phyloP scores from a whole-genome alignment of 2,113 vertebrate genomes.

The Phalacrocorax carbo region DNA sequence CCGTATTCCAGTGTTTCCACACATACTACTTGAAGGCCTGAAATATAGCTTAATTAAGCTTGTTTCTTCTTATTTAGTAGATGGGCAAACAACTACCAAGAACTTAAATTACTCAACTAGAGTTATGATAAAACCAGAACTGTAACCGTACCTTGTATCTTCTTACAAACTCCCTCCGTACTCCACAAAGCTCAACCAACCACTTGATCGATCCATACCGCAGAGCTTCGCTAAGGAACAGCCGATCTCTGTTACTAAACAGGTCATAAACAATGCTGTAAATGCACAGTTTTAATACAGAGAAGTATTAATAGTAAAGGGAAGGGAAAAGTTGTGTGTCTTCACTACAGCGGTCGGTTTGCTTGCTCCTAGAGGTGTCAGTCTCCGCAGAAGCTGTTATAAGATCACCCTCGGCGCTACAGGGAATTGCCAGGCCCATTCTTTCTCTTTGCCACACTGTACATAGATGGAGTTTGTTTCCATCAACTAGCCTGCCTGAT shows the following conservation, averaged over 20 bases:
- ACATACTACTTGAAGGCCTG: neutral
- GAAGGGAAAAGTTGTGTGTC: neutral
- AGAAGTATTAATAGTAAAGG: neutral
- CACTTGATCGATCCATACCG: neutral
- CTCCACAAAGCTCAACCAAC: neutral
- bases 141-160: neutral
- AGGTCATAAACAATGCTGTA: neutral
- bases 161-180: neutral
- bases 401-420: neutral
- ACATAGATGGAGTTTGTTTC: neutral
- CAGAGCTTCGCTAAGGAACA: neutral
- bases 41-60: neutral
- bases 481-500: neutral
- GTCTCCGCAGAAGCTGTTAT: neutral
- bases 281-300: neutral
- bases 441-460: neutral
- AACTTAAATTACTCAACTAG: neutral
- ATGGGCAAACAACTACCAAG: neutral
- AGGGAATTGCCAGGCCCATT: neutral
- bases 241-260: rapidly evolving
- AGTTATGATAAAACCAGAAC: neutral
- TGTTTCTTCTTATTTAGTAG: neutral
- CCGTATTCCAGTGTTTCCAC: neutral
- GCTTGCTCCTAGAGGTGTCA: neutral
- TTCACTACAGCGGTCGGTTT: neutral